These are phyloP conservation scores for Eristalis intricaria DNA, from an alignment of 2,888 invertebrate genomes.

Conservation along the genomic window DNA sequence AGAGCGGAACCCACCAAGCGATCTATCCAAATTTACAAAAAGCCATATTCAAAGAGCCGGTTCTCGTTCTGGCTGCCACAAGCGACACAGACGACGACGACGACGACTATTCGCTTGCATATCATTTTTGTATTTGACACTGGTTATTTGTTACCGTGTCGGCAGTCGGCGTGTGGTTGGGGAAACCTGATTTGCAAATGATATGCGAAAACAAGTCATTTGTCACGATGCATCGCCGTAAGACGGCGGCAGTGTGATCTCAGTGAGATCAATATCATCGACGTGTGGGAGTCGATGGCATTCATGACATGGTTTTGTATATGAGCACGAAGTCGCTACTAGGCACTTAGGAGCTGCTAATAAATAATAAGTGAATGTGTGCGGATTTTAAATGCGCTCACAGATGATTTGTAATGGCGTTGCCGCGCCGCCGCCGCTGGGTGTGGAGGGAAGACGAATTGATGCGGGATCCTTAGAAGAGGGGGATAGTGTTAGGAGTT, in stretches of 20 bases:
- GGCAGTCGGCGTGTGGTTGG: not conserved
- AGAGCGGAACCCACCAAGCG: not conserved
- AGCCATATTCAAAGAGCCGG: not conserved
- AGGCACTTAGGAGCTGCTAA: no score
- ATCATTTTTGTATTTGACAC: slow-evolving; percentile 17
- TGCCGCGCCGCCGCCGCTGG: no score
- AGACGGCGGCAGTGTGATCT: slow-evolving; percentile 20
- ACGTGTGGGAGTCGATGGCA: slow-evolving; percentile 8
- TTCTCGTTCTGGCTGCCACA: not conserved
- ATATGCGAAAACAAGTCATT: slow-evolving; percentile 49
- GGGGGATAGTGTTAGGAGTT: no score
- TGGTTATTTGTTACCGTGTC: not conserved
- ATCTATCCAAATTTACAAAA: not conserved
- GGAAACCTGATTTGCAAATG: slow-evolving; percentile 36
- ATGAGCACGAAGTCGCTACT: not conserved
- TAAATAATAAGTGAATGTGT: not conserved
- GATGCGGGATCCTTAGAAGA: no score
- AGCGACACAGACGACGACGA: not conserved
- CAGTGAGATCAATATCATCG: slow-evolving; percentile 33
- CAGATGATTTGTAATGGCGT: not conserved
- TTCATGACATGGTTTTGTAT: slow-evolving; percentile 8
- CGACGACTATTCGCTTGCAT: not conserved
- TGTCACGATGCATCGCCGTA: slow-evolving; percentile 45
- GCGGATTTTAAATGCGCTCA: not conserved
- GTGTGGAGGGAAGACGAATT: no score